Evolutionary conservation across 92 coral and sea anemone genomes (phyloP).

Genomic region (Paragorgia papillata): DNA sequence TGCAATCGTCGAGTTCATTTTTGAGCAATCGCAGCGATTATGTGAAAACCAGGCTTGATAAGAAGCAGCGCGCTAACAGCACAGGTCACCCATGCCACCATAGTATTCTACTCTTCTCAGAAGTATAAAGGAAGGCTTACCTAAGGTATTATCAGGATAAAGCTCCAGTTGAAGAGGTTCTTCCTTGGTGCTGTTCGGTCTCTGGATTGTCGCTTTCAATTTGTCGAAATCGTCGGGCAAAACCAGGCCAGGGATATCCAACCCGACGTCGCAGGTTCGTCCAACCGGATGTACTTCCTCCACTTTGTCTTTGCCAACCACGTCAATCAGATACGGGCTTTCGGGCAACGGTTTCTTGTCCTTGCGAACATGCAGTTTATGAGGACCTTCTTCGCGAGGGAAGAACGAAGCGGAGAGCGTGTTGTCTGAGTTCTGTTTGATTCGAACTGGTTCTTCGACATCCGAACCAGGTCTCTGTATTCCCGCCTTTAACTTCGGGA

Average conservation of each 20-base stretch:
- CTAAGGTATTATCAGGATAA: slow-evolving; percentile 46
- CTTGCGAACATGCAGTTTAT: slow-evolving; percentile 18
- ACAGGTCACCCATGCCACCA: too few species aligned
- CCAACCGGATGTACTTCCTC: slow-evolving; percentile 38
- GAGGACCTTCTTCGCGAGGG: slow-evolving; percentile 24
- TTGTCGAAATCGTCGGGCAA: slow-evolving; percentile 69
- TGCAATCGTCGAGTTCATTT: too few species aligned
- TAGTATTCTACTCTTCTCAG: too few species aligned
- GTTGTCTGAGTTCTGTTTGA: slow-evolving; percentile 26
- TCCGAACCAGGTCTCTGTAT: slow-evolving; percentile 50
- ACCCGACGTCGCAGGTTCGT: slow-evolving; percentile 80
- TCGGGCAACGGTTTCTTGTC: slow-evolving; percentile 18
- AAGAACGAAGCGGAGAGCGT: slow-evolving; percentile 30
- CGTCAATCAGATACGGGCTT: slow-evolving; percentile 23
- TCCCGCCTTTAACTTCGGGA: slow-evolving; percentile 42
- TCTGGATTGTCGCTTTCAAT: slow-evolving; percentile 54
- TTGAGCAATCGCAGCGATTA: too few species aligned
- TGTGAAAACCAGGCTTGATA: too few species aligned
- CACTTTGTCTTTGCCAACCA: slow-evolving; percentile 10
- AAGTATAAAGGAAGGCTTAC: not conserved
- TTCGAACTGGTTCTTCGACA: slow-evolving; percentile 48
- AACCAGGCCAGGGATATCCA: slow-evolving; percentile 72
- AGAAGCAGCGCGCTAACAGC: too few species aligned
- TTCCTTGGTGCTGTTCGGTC: slow-evolving; percentile 52
- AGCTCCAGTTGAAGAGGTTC: slow-evolving; percentile 54